Evolutionary conservation across 2,888 invertebrate species (phyloP).

Genomic region (Steinernema scapterisci): DNA sequence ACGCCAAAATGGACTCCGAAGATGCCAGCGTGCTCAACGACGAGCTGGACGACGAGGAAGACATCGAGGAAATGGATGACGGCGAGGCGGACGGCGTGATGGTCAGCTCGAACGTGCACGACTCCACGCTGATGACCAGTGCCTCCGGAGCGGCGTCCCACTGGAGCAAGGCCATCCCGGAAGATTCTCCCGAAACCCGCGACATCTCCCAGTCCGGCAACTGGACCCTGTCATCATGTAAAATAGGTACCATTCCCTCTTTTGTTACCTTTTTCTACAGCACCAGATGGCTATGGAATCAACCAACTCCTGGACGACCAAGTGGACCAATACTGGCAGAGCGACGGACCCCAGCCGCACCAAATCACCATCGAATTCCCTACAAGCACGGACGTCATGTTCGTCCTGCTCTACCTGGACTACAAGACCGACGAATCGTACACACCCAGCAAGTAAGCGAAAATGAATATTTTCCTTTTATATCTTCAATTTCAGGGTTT

Average conservation of each 20-base stretch:
- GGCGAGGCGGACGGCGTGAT: not conserved
- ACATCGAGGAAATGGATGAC: constrained; percentile 10
- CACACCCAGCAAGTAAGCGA: constrained; percentile 81
- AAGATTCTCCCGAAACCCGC: constrained; percentile 70
- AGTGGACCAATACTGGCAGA: constrained; percentile 98
- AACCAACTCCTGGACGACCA: constrained; percentile 92
- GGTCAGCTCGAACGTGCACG: not conserved
- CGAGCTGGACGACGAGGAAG: constrained; percentile 6
- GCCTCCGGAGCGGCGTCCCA: constrained; percentile 34
- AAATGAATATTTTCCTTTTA: not conserved
- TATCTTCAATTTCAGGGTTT: constrained; percentile 43
- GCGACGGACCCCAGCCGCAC: constrained; percentile 96
- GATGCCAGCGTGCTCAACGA: not conserved
- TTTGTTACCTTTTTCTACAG: not conserved
- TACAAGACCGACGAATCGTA: constrained; percentile 98
- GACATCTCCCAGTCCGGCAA: constrained; percentile 92
- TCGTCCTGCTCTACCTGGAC: constrained; percentile 95
- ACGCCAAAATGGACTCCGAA: not conserved
- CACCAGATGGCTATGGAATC: constrained; percentile 85
- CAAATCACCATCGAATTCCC: constrained; percentile 80
- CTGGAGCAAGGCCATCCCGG: constrained; percentile 45
- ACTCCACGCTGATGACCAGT: not conserved
- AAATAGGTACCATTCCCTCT: constrained; percentile 71
- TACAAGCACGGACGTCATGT: constrained; percentile 80
- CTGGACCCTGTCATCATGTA: constrained; percentile 97